These are phyloP conservation scores for Drosophila pseudotakahashii DNA, from an alignment of 2,888 invertebrate species.

Conservation along the genomic window DNA sequence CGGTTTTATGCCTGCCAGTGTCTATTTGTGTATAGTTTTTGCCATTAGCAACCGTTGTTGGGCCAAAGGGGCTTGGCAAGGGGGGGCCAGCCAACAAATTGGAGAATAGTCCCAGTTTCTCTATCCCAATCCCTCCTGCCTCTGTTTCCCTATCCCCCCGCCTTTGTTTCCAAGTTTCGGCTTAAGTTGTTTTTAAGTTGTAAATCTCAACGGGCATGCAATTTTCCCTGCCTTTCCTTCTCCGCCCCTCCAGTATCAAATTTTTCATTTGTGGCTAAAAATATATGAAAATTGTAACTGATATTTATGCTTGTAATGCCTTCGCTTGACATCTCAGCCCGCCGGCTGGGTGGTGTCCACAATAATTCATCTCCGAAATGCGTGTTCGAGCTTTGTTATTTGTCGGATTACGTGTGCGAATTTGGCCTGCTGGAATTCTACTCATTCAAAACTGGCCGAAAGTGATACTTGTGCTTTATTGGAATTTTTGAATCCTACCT, in stretches of 20 bases:
- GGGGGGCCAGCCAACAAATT: slow-evolving; percentile 59
- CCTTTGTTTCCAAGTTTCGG: slow-evolving; percentile 72
- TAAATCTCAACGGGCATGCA: slow-evolving; percentile 76
- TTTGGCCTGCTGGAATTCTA: slow-evolving; percentile 24
- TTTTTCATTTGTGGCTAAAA: slow-evolving; percentile 64
- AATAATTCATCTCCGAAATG: slow-evolving; percentile 72
- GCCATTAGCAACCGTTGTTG: slow-evolving; percentile 61
- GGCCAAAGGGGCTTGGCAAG: slow-evolving; percentile 14
- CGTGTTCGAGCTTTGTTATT: slow-evolving; percentile 50
- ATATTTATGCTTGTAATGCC: slow-evolving; percentile 77
- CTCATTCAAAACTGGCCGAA: slow-evolving; percentile 32
- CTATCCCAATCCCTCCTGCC: slow-evolving; percentile 11
- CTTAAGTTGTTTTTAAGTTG: slow-evolving; percentile 80
- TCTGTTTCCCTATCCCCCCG: slow-evolving; percentile 16
- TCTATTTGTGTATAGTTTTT: slow-evolving; percentile 71
- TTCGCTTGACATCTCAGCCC: slow-evolving; percentile 64
- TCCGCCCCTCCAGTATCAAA: slow-evolving; percentile 46
- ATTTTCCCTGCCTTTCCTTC: slow-evolving; percentile 40
- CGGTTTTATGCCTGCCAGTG: slow-evolving; percentile 66
- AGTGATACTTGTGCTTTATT: slow-evolving; percentile 54
- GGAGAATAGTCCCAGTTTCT: slow-evolving; percentile 29
- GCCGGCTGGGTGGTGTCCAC: slow-evolving; percentile 44
- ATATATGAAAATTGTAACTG: slow-evolving; percentile 75
- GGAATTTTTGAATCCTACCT: slow-evolving; percentile 42
- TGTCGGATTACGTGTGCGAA: slow-evolving; percentile 47